phyloP scores from a whole-genome alignment of 2,888 invertebrate species.

The Ariolimax columbianus region DNA sequence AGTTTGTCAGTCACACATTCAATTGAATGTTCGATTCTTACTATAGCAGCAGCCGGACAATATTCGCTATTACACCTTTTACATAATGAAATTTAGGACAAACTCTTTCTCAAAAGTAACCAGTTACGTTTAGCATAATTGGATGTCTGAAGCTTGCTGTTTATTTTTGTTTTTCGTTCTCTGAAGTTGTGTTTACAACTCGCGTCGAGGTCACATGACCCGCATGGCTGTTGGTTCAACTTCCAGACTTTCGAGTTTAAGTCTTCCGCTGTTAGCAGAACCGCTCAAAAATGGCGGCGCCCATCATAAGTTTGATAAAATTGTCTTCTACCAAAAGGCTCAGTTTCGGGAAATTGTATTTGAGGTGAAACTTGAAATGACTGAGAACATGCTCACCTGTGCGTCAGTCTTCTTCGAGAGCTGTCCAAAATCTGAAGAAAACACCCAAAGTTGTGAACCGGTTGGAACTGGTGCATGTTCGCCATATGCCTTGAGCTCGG shows the following conservation, averaged over 20 bases:
- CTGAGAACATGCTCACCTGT: slow-evolving; percentile 47
- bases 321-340: not conserved
- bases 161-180: not conserved
- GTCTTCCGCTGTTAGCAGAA: slow-evolving; percentile 69
- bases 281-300: slow-evolving; percentile 72
- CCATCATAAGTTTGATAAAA: slow-evolving; percentile 56
- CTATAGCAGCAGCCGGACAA: no score
- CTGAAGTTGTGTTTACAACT: slow-evolving; percentile 49
- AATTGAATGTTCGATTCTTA: no score
- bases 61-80: no score
- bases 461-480: slow-evolving; percentile 77
- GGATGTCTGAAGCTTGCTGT: not conserved
- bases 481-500: slow-evolving; percentile 72
- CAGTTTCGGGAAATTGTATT: not conserved
- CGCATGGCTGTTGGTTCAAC: slow-evolving; percentile 46
- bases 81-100: no score
- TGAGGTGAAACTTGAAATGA: not conserved
- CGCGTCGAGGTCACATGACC: slow-evolving; percentile 53
- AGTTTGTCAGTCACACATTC: no score
- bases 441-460: slow-evolving; percentile 73
- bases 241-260: slow-evolving; percentile 27
- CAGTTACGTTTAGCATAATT: not conserved
- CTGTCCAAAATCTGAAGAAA: slow-evolving; percentile 59
- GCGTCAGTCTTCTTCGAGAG: slow-evolving; percentile 38
- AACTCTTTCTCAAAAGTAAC: no score